Percentiles rank a stretch among this genome's conserved stretches.
phyloP scores from a whole-genome alignment of 2,797 vertebrate genomes.

The Acipenser ruthenus region DNA sequence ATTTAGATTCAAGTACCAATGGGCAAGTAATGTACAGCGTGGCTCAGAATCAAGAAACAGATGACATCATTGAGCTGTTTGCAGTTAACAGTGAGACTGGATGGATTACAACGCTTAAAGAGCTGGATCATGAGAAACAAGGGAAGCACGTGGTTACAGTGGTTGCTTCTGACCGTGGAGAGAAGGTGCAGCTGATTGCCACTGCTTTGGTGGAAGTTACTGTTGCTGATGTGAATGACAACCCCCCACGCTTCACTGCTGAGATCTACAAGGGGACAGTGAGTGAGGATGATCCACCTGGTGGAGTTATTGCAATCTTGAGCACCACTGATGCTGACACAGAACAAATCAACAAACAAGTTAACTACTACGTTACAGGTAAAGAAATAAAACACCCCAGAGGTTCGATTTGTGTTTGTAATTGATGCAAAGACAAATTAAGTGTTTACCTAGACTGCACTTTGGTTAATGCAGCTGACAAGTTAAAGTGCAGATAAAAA shows the following conservation, averaged over 20 bases:
- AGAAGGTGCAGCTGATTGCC: constrained; percentile 72
- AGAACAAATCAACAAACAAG: constrained; percentile 77
- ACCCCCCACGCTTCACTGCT: constrained; percentile 80
- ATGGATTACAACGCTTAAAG: constrained; percentile 83
- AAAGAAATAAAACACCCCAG: constrained; percentile 14
- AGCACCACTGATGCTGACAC: constrained; percentile 82
- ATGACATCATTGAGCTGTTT: constrained; percentile 60
- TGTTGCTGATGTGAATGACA: constrained; percentile 89
- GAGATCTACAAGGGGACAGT: constrained; percentile 85
- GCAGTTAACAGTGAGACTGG: constrained; percentile 83
- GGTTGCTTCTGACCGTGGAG: constrained; percentile 78
- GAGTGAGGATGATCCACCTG: constrained; percentile 80
- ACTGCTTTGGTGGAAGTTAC: constrained; percentile 70
- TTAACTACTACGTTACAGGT: constrained; percentile 90
- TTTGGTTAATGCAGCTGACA: too few relatives aligned
- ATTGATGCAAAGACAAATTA: too few relatives aligned
- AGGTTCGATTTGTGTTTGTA: too few relatives aligned
- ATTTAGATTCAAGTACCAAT: constrained; percentile 85
- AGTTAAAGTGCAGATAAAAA: too few relatives aligned
- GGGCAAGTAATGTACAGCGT: constrained; percentile 70
- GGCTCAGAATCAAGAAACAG: constrained; percentile 45
- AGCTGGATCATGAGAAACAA: constrained; percentile 77
- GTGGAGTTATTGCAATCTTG: constrained; percentile 80
- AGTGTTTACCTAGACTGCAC: too few relatives aligned
- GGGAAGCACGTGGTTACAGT: constrained; percentile 75